Base-by-base conservation (phyloP, 92 coral and sea anemone species). In the Phenganax subtilis region DNA sequence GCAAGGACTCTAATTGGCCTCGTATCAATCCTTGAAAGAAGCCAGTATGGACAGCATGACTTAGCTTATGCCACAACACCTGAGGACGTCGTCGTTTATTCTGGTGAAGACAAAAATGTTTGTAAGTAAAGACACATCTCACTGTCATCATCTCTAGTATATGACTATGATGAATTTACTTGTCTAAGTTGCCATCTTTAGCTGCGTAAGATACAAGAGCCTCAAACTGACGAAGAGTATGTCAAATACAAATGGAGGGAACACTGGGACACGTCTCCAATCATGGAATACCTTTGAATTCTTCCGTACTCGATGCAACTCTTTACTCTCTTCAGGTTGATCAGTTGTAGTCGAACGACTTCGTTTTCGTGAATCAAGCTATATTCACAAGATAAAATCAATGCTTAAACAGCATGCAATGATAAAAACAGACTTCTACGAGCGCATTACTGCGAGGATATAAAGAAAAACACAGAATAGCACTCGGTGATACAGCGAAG, bases 41-140 rank as follows among this genome's bases (percentile, higher is more conserved):
- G 9, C 83, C 83, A 79, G 73, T 17, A 51, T 65, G 83, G 6
- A 79, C 83, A n/a, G 83, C 83, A 30, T 29, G 83, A 64, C 83
- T 52, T 59, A 79, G 31, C 69, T 64, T 79, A 15, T 54, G 68
- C 83, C 83, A 79, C 47, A 79, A 73, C 56, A 44, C 63, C 29
- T 79, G 72, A 17, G 83, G 51, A 25, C 53, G 68, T 30, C 72
- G 14, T 15, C 65, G 83, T 79, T 73, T 55, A 3, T 10, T 59
- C 77, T 73, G 27, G 55, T 73, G 6, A 14, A 59, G 65, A 0
- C 7, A 59, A 59, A 25, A 59, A 59, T 14, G 2, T 59, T 25
- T 3, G 65, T 1, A 14, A 14, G n/a, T 59, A 6, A 59, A 59
- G 16, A 25, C 65, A 59, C 65, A 0, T 59, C 65, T 25, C 16